phyloP scores from a whole-genome alignment of 1,140 invertebrate genomes.

The Epicauta chinensis region DNA sequence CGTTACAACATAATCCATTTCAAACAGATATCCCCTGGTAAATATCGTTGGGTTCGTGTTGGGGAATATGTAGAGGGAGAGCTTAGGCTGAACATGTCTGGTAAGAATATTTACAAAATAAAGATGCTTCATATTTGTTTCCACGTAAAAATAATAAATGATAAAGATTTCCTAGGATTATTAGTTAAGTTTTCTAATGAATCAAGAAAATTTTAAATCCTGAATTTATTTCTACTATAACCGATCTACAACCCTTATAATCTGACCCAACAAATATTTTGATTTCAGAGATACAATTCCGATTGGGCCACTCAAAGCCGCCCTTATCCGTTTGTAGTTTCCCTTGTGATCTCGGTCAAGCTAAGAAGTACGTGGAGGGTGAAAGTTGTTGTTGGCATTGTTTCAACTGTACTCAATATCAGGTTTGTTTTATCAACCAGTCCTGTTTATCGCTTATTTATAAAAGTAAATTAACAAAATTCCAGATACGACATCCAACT shows the following conservation, averaged over 20 bases:
- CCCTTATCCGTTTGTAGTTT: constrained; percentile 86
- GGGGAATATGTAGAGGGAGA: constrained; percentile 76
- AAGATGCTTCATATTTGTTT: too few relatives aligned
- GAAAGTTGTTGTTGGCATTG: constrained; percentile 96
- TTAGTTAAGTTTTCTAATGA: too few relatives aligned
- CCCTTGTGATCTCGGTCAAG: constrained; percentile 79
- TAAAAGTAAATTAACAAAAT: too few relatives aligned
- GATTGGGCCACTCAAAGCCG: constrained; percentile 62
- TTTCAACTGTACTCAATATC: constrained; percentile 87
- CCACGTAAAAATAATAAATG: too few relatives aligned
- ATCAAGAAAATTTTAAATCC: too few relatives aligned
- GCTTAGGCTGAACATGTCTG: constrained; percentile 71
- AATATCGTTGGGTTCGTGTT: constrained; percentile 80
- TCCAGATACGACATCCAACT: constrained; percentile 66
- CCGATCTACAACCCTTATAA: too few relatives aligned
- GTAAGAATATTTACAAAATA: too few relatives aligned
- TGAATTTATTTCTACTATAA: too few relatives aligned
- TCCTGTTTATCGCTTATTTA: neutral
- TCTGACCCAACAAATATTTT: too few relatives aligned
- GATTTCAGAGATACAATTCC: constrained; percentile 71
- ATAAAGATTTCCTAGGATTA: too few relatives aligned
- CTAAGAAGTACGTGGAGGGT: constrained; percentile 85
- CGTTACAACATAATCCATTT: constrained; percentile 95
- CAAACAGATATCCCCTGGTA: constrained; percentile 67
- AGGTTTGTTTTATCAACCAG: constrained; percentile 50